Evolutionary conservation across 2,888 invertebrate genomes (phyloP).

Genomic region (Spilosoma lubricipeda): DNA sequence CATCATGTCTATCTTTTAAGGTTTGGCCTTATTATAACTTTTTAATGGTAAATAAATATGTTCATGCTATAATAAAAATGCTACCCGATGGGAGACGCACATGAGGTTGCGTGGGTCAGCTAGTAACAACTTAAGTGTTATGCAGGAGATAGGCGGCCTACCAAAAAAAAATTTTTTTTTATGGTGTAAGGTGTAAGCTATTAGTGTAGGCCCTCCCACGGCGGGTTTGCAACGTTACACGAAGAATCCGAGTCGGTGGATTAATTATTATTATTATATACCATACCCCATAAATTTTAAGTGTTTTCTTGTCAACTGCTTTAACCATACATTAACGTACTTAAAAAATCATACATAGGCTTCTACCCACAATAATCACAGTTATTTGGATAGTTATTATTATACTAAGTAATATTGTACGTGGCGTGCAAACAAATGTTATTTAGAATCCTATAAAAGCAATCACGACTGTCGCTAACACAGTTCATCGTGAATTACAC

Average conservation of each 20-base stretch:
- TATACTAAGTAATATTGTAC: background rate
- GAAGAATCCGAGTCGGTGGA: background rate
- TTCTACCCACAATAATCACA: background rate
- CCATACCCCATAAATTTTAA: background rate
- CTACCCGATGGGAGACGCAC: too few species aligned
- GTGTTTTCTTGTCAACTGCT: background rate
- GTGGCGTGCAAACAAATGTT: background rate
- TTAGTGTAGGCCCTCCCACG: too few species aligned
- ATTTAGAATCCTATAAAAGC: slow-evolving; percentile 9
- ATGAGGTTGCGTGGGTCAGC: too few species aligned
- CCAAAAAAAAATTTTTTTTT: too few species aligned
- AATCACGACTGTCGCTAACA: background rate
- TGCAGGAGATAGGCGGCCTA: too few species aligned
- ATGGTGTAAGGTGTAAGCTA: too few species aligned
- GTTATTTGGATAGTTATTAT: slow-evolving; percentile 1
- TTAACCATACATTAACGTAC: background rate
- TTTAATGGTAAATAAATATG: too few species aligned
- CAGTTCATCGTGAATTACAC: background rate
- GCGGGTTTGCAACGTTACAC: too few species aligned
- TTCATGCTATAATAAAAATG: too few species aligned
- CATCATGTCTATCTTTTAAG: too few species aligned
- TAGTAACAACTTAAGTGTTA: too few species aligned
- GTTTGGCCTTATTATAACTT: too few species aligned
- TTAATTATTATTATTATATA: background rate
- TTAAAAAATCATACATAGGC: background rate